Percentiles rank a stretch among this genome's conserved stretches.
Evolutionary conservation across 2,888 invertebrate genomes (phyloP).

Genomic region (Watsonalla binaria): DNA sequence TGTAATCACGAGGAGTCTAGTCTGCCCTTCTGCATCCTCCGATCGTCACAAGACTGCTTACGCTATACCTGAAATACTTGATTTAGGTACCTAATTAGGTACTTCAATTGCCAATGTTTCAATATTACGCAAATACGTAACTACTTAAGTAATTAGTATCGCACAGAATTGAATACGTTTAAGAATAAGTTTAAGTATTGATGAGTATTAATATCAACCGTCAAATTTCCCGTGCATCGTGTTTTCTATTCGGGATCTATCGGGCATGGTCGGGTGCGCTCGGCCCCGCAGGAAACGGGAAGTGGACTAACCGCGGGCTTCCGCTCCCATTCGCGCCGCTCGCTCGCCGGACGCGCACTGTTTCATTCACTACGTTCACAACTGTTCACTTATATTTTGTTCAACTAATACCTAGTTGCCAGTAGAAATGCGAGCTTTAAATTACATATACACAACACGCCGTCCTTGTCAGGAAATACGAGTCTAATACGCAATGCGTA

Average conservation of each 20-base stretch:
- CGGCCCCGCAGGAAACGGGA: slow-evolving; percentile 78
- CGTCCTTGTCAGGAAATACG: slow-evolving; percentile 30
- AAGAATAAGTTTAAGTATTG: too few species aligned
- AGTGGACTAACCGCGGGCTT: slow-evolving; percentile 78
- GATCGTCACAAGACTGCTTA: too few species aligned
- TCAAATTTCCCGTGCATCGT: slow-evolving; percentile 16
- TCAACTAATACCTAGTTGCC: slow-evolving; percentile 32
- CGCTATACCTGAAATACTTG: too few species aligned
- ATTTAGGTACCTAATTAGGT: too few species aligned
- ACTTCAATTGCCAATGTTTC: too few species aligned
- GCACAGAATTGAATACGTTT: too few species aligned
- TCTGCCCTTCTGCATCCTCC: too few species aligned
- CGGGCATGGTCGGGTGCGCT: slow-evolving; percentile 51
- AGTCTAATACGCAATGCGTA: slow-evolving; percentile 21
- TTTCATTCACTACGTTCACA: slow-evolving; percentile 55
- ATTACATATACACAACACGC: slow-evolving; percentile 21
- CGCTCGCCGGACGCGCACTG: slow-evolving; percentile 60
- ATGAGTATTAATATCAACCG: background rate
- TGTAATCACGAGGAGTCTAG: too few species aligned
- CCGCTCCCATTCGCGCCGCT: slow-evolving; percentile 74
- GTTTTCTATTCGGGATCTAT: slow-evolving; percentile 25
- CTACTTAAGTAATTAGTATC: too few species aligned
- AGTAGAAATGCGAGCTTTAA: slow-evolving; percentile 25
- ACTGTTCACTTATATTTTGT: slow-evolving; percentile 44
- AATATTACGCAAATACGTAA: too few species aligned